Evolutionary conservation across 2,888 invertebrate genomes (phyloP).

Genomic region (Caenorhabditis doughertyi): DNA sequence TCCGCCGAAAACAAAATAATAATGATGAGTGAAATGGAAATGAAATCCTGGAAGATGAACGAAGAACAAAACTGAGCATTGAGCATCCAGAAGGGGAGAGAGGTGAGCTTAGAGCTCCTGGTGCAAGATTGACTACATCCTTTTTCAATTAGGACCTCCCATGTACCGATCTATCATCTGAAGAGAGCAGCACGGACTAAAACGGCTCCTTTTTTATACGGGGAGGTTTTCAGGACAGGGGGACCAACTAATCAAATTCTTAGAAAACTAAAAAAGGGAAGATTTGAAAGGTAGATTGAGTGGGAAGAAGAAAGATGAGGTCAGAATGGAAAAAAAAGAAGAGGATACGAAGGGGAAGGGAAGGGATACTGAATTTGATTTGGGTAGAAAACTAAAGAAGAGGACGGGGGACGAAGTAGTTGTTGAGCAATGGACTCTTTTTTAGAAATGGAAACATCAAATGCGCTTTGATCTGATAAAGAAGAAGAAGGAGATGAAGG

Average conservation of each 20-base stretch:
- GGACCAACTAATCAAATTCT: slow-evolving; percentile 35
- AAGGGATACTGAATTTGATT: slow-evolving; percentile 36
- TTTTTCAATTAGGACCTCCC: slow-evolving; percentile 54
- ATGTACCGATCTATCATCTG: slow-evolving; percentile 39
- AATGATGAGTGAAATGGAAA: slow-evolving; percentile 16
- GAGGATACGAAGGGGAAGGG: background rate
- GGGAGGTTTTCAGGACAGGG: background rate
- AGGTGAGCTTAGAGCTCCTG: background rate
- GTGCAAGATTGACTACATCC: slow-evolving; percentile 56
- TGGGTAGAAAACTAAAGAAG: background rate
- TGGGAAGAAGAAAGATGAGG: slow-evolving; percentile 24
- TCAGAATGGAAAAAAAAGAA: slow-evolving; percentile 29
- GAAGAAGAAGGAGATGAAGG: background rate
- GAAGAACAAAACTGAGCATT: slow-evolving; percentile 11
- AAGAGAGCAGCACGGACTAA: background rate
- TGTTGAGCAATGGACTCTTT: slow-evolving; percentile 31
- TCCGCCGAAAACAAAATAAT: slow-evolving; percentile 11
- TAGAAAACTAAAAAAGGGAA: background rate
- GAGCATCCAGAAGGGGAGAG: no score
- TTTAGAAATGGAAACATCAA: slow-evolving; percentile 18
- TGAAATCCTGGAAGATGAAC: no score
- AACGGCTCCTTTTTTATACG: background rate
- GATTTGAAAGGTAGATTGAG: slow-evolving; percentile 45
- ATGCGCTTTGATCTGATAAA: slow-evolving; percentile 53
- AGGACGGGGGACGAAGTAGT: background rate